phyloP scores from a whole-genome alignment of 2,113 vertebrate species.

The Clinocottus analis region DNA sequence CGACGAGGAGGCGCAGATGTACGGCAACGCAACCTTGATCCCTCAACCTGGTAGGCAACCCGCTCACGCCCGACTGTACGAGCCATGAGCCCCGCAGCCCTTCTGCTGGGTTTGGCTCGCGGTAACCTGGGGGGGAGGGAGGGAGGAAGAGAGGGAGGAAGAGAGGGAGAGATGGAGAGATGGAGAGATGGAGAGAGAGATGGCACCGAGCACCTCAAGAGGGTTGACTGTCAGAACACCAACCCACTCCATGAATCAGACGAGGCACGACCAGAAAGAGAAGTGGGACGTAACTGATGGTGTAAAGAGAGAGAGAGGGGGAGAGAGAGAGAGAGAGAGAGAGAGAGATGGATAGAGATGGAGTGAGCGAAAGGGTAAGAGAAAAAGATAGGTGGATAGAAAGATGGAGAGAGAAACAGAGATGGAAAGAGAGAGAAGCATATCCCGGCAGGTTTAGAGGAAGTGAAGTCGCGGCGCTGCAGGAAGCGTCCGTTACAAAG shows the following conservation, averaged over 20 bases:
- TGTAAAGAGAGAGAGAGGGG: constrained; percentile 33
- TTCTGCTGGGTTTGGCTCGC: constrained; percentile 55
- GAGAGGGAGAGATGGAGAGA: background rate
- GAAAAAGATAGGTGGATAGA: too few relatives aligned
- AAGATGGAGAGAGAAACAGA: too few relatives aligned
- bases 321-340: constrained; percentile 41
- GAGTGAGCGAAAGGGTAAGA: constrained; percentile 34
- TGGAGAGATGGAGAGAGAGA: too few relatives aligned
- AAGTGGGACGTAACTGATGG: constrained; percentile 49
- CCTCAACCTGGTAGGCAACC: constrained; percentile 28
- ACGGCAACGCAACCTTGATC: constrained; percentile 32
- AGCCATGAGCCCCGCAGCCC: constrained; percentile 29
- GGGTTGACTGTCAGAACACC: constrained; percentile 34
- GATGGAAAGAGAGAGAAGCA: constrained; percentile 27
- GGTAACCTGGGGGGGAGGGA: background rate
- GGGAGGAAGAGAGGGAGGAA: background rate
- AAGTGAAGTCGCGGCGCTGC: constrained; percentile 65
- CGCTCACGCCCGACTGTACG: constrained; percentile 27
- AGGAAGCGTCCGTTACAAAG: constrained; percentile 38
- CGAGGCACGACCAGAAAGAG: constrained; percentile 11
- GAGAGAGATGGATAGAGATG: constrained; percentile 26
- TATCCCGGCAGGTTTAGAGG: constrained; percentile 55
- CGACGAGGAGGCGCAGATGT: constrained; percentile 43
- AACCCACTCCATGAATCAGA: constrained; percentile 56
- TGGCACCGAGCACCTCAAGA: constrained; percentile 32